These are phyloP conservation scores for Ctenochaetus hawaiiensis DNA, from an alignment of 2,797 vertebrate genomes.

Conservation along the genomic window DNA sequence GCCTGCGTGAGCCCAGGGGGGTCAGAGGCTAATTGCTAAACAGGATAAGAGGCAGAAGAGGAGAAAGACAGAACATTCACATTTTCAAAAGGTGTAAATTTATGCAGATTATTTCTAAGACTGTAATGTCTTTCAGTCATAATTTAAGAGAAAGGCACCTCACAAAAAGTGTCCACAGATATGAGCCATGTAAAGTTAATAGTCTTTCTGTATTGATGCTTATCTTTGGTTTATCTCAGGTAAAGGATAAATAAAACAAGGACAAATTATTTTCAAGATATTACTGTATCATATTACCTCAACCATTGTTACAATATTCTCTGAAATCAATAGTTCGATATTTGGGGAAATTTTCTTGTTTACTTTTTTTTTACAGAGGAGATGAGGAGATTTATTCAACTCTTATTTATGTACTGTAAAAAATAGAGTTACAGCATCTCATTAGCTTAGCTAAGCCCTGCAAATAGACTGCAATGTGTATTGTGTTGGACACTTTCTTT, in stretches of 20 bases:
- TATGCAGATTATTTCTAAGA: constrained; percentile 76
- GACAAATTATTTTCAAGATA: background rate
- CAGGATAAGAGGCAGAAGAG: constrained; percentile 70
- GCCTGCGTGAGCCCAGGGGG: constrained; percentile 62
- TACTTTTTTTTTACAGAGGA: no score
- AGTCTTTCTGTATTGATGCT: constrained; percentile 7
- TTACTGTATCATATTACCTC: background rate
- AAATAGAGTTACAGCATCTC: background rate
- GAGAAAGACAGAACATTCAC: constrained; percentile 65
- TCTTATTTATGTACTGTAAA: background rate
- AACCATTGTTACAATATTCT: constrained; percentile 3
- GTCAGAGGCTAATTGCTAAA: constrained; percentile 82
- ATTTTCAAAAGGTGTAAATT: constrained; percentile 78
- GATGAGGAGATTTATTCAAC: no score
- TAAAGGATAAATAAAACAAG: background rate
- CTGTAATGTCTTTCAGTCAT: constrained; percentile 53
- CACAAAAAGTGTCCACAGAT: constrained; percentile 13
- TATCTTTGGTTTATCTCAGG: constrained; percentile 22
- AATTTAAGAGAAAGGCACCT: constrained; percentile 44
- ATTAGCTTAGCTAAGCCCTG: background rate
- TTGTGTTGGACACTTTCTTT: background rate
- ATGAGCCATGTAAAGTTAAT: constrained; percentile 26
- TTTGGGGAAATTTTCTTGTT: background rate
- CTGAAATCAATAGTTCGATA: background rate
- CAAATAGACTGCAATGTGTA: background rate